A percentile compares a stretch with the other conserved stretches of the same genome.
phyloP scores from a whole-genome alignment of 2,888 invertebrate species.

The Nesidiocoris tenuis region DNA sequence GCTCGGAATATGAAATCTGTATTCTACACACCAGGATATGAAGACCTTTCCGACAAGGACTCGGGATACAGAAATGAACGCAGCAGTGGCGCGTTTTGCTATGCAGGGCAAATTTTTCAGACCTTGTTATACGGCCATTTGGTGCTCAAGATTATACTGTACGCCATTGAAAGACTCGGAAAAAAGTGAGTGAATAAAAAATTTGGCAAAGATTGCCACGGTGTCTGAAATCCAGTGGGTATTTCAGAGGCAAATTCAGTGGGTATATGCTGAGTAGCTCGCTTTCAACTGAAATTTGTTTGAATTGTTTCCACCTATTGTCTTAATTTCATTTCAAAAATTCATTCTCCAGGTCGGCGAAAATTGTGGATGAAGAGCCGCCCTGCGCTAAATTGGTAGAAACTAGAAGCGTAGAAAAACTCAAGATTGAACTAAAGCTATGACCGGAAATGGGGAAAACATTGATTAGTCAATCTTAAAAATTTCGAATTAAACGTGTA shows the following conservation, averaged over 20 bases:
- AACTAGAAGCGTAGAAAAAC: slow-evolving; percentile 19
- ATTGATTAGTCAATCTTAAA: too few relatives aligned
- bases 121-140: slow-evolving; percentile 1
- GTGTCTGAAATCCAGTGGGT: too few relatives aligned
- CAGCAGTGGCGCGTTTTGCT: slow-evolving; percentile 3
- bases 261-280: too few relatives aligned
- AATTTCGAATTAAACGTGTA: too few relatives aligned
- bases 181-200: slow-evolving; percentile 16
- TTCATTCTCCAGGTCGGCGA: background rate
- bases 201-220: too few relatives aligned
- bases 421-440: slow-evolving; percentile 7
- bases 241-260: too few relatives aligned
- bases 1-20: slow-evolving; percentile 17
- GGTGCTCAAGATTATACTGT: slow-evolving; percentile 17
- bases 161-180: background rate
- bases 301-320: too few relatives aligned
- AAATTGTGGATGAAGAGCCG: too few relatives aligned
- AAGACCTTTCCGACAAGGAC: too few relatives aligned
- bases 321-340: background rate
- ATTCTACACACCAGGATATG: slow-evolving; percentile 6
- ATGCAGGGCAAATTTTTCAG: background rate
- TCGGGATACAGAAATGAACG: too few relatives aligned
- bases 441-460: background rate
- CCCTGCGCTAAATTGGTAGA: slow-evolving; percentile 1
- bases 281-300: too few relatives aligned